Base-by-base conservation (phyloP, 2,797 vertebrate species). In the Emys orbicularis region DNA sequence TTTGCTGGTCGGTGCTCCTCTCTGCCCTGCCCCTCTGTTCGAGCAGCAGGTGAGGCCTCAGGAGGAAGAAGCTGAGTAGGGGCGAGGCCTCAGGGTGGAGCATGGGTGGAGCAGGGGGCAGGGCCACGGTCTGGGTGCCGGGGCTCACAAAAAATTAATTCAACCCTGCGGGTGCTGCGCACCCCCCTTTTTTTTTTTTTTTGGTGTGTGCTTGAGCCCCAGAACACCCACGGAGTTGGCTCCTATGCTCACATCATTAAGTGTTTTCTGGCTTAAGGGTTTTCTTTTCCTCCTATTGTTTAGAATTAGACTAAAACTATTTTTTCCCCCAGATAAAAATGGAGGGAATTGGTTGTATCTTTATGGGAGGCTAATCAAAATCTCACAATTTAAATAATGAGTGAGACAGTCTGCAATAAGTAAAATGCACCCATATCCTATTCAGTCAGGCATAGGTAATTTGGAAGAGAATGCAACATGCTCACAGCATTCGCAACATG, bases 241-340 rank as follows among this genome's bases (percentile, higher is more conserved):
- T 3, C 6, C 59, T 34, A 15, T 16, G 31, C 13, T 61, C 8
- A 12, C 29, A 34, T 44, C 49, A 16, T 92, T 92, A 3, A 15
- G 3, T 15, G 59, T 61, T 61, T 61, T 6, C 15, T 81, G 82
- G 11, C 44, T 79, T 34, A 18, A 12, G 5, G 0, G 0, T 83
- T 88, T 96, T 91, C 25, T 88, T 82, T 5, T 29, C 37, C n/a
- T 79, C 2, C 12, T 92, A 3, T 52, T 81, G 88, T 88, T 91
- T 77, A 80, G 93, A 93, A 84, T 56, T 25, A 82, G 7, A 87
- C 25, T n/a, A 3, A 82, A 91, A 29, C 84, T 74, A 37, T 88
- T 54, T 5, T 74, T 83, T n/a, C 5, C 31, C 57, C 23, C 57
- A 57, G 50, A 34, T 77, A 16, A 34, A 49, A 50, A 57, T 9